These are phyloP conservation scores for Volucella zonaria DNA, from an alignment of 2,888 invertebrate species.

Conservation along the genomic window DNA sequence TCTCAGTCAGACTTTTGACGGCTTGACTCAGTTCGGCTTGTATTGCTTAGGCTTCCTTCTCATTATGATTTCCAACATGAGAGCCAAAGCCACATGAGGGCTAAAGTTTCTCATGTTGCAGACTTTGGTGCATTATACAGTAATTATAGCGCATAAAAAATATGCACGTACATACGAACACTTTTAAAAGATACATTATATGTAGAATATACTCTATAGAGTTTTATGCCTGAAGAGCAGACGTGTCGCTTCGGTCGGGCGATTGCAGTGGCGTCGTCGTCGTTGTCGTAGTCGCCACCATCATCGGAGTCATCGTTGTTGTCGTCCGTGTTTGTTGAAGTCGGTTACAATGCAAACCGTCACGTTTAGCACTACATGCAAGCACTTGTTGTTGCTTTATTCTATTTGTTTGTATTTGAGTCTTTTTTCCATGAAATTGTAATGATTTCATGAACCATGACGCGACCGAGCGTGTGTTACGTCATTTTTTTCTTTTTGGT, in stretches of 20 bases:
- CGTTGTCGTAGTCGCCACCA: constrained; percentile 8
- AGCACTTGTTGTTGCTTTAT: constrained; percentile 37
- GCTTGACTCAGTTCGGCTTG: constrained; percentile 28
- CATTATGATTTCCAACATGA: constrained; percentile 47
- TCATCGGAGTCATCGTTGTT: not conserved
- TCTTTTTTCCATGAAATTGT: constrained; percentile 40
- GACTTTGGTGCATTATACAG: constrained; percentile 65
- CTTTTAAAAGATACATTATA: constrained; percentile 39
- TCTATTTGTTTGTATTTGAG: constrained; percentile 24
- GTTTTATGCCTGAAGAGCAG: constrained; percentile 61
- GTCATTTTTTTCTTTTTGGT: constrained; percentile 44
- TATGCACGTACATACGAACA: no score
- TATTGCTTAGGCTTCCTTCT: constrained; percentile 69
- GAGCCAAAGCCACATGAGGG: constrained; percentile 64
- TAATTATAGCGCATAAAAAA: constrained; percentile 38
- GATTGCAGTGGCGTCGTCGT: constrained; percentile 10
- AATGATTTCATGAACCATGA: constrained; percentile 69
- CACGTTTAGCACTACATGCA: constrained; percentile 67
- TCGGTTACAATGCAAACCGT: constrained; percentile 57
- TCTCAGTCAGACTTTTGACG: constrained; percentile 33
- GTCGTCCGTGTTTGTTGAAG: not conserved
- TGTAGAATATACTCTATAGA: constrained; percentile 36
- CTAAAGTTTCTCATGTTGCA: constrained; percentile 69
- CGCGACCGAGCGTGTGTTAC: constrained; percentile 56
- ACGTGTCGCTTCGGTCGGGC: constrained; percentile 62